Evolutionary conservation across 2,888 invertebrate genomes (phyloP).

Genomic region (Xanthostigma xanthostigma): DNA sequence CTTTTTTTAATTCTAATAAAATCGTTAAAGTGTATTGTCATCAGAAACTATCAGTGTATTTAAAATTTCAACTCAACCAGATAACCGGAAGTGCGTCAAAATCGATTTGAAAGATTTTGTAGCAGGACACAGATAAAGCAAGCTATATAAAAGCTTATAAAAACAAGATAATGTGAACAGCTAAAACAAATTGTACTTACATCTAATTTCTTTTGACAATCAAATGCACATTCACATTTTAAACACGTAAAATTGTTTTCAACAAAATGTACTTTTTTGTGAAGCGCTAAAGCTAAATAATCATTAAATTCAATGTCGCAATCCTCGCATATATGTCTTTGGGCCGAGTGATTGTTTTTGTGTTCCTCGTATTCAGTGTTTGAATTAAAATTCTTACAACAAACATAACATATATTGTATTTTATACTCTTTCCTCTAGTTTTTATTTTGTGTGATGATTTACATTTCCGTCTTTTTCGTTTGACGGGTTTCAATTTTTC

Average conservation of each 20-base stretch:
- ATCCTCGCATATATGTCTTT: constrained; percentile 3
- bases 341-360: background rate
- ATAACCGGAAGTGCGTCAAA: no score
- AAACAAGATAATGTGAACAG: no score
- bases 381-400: background rate
- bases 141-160: no score
- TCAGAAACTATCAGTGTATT: no score
- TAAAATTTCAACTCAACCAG: no score
- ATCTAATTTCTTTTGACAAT: constrained; percentile 1
- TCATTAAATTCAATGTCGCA: constrained; percentile 1
- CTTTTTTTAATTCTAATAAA: background rate
- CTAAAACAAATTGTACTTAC: background rate
- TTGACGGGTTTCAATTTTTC: background rate
- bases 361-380: background rate
- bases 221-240: constrained; percentile 1
- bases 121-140: no score
- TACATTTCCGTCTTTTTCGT: constrained; percentile 1
- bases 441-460: background rate
- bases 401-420: constrained; percentile 2
- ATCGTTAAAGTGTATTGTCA: background rate
- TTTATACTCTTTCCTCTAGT: background rate
- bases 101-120: no score
- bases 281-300: constrained; percentile 1
- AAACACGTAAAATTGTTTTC: constrained; percentile 3
- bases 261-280: constrained; percentile 2